Base-by-base conservation (phyloP, 92 coral and sea anemone species). In the Muricea muricata region DNA sequence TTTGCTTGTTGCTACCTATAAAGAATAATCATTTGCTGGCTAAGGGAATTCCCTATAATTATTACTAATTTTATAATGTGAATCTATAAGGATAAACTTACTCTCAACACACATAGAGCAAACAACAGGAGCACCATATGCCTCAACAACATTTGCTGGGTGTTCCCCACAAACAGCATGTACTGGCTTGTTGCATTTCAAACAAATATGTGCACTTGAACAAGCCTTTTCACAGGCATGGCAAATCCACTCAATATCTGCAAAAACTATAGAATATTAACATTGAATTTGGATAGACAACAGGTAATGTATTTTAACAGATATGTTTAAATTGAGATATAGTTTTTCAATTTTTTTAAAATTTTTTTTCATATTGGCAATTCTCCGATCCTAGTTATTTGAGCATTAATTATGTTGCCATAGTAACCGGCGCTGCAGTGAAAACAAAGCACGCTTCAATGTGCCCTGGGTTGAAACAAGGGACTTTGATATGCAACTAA, bases 71-170 rank as follows among this genome's bases (percentile, higher is more conserved):
- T 60, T 60, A 30, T n/a, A 60, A 25, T 60, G 17, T 10, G 58
- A 50, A 20, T 50, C 58, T 6, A 50, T 50, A 50, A 50, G 68
- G 25, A 60, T 60, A 60, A 33, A 60, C 68, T 60, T 60, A 60
- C 68, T 60, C 33, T 13, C 35, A 60, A 30, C 17, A 60, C 68
- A 60, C 33, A 25, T 60, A 35, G n/a, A 60, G 68, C 68, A 60
- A 60, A 60, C 68, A 60, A 60, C 37, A 25, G 68, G 68, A 25
- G 68, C 68, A 60, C 68, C 33, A 60, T 60, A 60, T 60, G 30
- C 32, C 66, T 58, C 66, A 21, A 20, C 66, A 58, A 58, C 66
- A 58, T 58, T 32, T 58, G 66, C 66, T 26, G 66, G 66, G 66
- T 58, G 66, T 58, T 48, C 56, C 56, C 56, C 56, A 48, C 56